Base-by-base conservation (phyloP, 2,113 vertebrate species). In the Nycticryphes semicollaris region DNA sequence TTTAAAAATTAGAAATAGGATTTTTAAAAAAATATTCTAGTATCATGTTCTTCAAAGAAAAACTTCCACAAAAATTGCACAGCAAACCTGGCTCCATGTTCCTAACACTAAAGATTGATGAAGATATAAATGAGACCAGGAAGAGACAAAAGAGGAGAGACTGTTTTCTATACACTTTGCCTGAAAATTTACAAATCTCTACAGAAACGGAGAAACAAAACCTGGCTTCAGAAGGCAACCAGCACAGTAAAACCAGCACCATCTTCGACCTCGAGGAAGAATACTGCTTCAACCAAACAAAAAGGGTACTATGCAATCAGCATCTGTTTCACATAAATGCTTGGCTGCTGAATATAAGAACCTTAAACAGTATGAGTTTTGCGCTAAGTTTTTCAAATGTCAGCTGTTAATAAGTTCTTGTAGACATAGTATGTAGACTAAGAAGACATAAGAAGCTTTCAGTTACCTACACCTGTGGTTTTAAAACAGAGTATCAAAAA, bases 311-410 rank as follows among this genome's bases (percentile, higher is more conserved):
- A 95, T 39, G 35, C 22, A 94, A 48, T 76, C 82, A 92, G 94
- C 90, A 97, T 96, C 87, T 96, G 93, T 96, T 97, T 96, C 94
- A 89, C 60, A 62, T 94, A 97, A 95, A 59, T 81, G 81, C 35
- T 94, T 96, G 90, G 84, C 92, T 90, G 92, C 84, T 94, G 37
- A 90, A 96, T 87, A 13, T 45, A 85, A 78, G 30, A 95, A 86
- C 68, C 47, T 95, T 75, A 59, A 92, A 80, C 76, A 81, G 69
- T 35, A 24, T 14, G 53, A 63, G 37, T 95, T 89, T 72, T 84
- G 77, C 73, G 75, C 28, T 76, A 70, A 95, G 67, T 51, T 92
- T 89, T 96, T 91, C 56, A 75, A 80, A 45, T 78, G 92, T 7
- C 19, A 13, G 33, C 84, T 88, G 47, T 56, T 84, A 81, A 84